These are phyloP conservation scores for Cotesia vestalis DNA, from an alignment of 1,140 invertebrate genomes.

Conservation along the genomic window DNA sequence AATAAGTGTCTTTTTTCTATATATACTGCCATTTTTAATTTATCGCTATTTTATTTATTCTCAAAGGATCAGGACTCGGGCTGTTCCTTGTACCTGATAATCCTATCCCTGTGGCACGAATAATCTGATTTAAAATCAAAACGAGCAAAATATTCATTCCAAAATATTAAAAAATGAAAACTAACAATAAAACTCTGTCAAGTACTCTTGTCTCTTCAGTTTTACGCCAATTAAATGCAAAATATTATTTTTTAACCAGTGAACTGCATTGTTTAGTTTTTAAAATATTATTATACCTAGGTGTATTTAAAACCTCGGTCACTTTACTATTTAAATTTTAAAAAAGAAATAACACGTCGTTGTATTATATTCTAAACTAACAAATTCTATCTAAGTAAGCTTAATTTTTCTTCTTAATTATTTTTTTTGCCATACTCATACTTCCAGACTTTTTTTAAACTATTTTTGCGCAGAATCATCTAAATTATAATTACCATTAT, in stretches of 20 bases:
- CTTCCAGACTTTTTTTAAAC: constrained; percentile 8
- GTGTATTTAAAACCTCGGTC: constrained; percentile 17
- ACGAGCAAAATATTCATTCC: constrained; percentile 2
- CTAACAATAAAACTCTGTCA: not conserved
- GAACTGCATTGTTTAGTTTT: constrained; percentile 13
- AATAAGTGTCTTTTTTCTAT: not conserved
- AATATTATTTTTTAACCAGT: not conserved
- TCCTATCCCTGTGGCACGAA: constrained; percentile 56
- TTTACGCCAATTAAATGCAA: not conserved
- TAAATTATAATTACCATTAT: not conserved
- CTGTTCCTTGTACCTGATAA: constrained; percentile 63
- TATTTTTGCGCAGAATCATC: constrained; percentile 4
- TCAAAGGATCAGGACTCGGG: constrained; percentile 54
- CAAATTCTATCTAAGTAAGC: constrained; percentile 4
- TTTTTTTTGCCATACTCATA: constrained; percentile 26
- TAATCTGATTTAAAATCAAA: constrained; percentile 30
- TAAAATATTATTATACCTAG: not conserved
- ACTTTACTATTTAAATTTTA: constrained; percentile 19
- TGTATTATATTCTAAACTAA: constrained; percentile 30
- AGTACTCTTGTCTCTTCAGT: not conserved
- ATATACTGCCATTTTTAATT: constrained; percentile 3
- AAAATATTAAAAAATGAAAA: constrained; percentile 10
- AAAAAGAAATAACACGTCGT: not conserved
- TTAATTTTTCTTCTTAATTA: constrained; percentile 23
- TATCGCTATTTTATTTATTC: constrained; percentile 12